Conservation (phyloP, 2,797 vertebrate genomes). For the Cossypha caffra region DNA sequence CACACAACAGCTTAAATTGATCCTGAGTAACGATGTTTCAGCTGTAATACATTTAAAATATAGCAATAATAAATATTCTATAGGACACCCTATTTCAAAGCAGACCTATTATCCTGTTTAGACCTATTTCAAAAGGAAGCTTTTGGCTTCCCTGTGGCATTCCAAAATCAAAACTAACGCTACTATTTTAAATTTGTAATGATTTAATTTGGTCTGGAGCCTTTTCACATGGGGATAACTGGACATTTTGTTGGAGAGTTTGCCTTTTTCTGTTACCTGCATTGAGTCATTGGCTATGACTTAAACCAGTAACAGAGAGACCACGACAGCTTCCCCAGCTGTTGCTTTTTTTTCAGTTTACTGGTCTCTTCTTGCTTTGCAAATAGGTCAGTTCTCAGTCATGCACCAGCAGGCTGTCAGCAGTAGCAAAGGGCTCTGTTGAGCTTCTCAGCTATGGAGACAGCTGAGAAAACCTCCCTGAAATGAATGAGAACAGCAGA, state of each 20-base stretch:
- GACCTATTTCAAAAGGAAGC: not conserved
- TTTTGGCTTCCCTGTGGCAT: not conserved
- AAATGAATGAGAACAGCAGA: not conserved
- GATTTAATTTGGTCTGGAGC: not conserved
- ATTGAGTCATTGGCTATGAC: not conserved
- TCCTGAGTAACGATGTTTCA: not conserved
- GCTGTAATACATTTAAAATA: not conserved
- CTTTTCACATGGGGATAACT: not conserved
- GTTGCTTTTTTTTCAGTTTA: not conserved
- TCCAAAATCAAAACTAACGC: not conserved
- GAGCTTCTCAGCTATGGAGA: not conserved
- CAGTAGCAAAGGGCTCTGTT: not conserved
- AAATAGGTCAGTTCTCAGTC: constrained; percentile 12
- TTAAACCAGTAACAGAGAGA: not conserved
- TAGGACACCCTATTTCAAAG: not conserved
- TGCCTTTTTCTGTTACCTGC: not conserved
- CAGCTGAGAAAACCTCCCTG: not conserved
- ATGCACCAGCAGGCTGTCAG: not conserved
- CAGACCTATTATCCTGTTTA: not conserved
- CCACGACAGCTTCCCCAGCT: not conserved
- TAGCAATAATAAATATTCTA: not conserved
- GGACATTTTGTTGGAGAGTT: not conserved
- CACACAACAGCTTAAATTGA: not conserved
- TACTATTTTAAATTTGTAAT: not conserved
- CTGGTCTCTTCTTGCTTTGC: not conserved